Conservation (phyloP, 2,113 vertebrate genomes). For the Promerops cafer region DNA sequence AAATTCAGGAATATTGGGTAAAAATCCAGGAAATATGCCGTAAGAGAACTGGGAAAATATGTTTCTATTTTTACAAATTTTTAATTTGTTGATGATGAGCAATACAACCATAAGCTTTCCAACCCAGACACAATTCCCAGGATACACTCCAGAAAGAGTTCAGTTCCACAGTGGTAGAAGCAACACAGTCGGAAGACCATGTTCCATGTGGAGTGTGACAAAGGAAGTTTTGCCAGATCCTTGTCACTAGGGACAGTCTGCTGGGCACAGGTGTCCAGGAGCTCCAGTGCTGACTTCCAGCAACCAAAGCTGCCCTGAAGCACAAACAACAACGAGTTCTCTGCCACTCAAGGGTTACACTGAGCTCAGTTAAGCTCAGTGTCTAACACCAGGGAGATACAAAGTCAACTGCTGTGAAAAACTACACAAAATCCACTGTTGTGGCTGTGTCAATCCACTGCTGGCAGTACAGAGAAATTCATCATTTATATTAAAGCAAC, state of each 20-base stretch:
- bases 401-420: neutral
- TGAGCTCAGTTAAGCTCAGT: neutral
- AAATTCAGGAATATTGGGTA: neutral
- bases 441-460: neutral
- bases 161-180: neutral
- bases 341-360: neutral
- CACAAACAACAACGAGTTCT: neutral
- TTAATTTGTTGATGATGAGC: neutral
- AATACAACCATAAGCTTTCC: neutral
- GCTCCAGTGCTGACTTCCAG: neutral
- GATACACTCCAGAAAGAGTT: accelerated
- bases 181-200: neutral
- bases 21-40: neutral
- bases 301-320: neutral
- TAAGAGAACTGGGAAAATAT: neutral
- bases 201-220: accelerated
- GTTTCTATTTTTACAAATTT: neutral
- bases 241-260: no score
- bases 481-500: neutral
- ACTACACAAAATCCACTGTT: neutral
- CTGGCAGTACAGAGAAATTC: neutral
- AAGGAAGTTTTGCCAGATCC: neutral
- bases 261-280: neutral
- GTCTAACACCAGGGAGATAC: neutral
- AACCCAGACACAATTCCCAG: neutral